A percentile compares a stretch with the other conserved stretches of the same genome.
Evolutionary conservation across 2,113 vertebrate species (phyloP).

Genomic region (Sylvia atricapilla): DNA sequence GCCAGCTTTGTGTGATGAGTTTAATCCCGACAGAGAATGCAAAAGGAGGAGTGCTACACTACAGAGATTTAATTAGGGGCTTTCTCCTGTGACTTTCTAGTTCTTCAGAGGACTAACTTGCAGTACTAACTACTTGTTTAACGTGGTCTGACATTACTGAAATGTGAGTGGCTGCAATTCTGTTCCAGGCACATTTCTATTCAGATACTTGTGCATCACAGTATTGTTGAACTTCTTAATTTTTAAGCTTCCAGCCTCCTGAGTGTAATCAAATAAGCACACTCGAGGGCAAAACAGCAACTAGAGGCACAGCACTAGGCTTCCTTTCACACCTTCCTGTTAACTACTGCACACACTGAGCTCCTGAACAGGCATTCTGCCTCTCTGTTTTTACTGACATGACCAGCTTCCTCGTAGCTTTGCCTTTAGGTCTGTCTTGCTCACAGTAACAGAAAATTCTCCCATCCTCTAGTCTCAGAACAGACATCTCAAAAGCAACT

Average conservation of each 20-base stretch:
- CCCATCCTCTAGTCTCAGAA: not conserved
- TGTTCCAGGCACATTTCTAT: not conserved
- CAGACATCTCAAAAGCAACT: not conserved
- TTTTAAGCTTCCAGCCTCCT: not conserved
- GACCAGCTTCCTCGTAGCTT: not conserved
- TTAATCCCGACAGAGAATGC: not conserved
- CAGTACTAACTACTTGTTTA: not conserved
- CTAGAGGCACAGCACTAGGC: not conserved
- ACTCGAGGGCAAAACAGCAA: not conserved
- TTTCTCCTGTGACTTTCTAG: not conserved
- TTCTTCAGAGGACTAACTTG: not conserved
- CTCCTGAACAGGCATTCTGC: not conserved
- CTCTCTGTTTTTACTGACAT: not conserved
- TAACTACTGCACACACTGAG: not conserved
- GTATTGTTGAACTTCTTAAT: not conserved
- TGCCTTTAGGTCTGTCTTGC: not conserved
- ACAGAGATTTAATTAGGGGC: not conserved
- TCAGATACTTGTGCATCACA: not conserved
- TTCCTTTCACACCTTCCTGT: not conserved
- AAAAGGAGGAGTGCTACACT: not conserved
- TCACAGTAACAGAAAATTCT: not conserved
- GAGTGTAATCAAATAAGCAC: not conserved
- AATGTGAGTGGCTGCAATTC: not conserved
- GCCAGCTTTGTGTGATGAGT: not conserved
- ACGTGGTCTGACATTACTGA: not conserved